Percentiles rank a stretch among this genome's conserved stretches.
phyloP scores from a whole-genome alignment of 2,797 vertebrate species.

The Lophius americanus region DNA sequence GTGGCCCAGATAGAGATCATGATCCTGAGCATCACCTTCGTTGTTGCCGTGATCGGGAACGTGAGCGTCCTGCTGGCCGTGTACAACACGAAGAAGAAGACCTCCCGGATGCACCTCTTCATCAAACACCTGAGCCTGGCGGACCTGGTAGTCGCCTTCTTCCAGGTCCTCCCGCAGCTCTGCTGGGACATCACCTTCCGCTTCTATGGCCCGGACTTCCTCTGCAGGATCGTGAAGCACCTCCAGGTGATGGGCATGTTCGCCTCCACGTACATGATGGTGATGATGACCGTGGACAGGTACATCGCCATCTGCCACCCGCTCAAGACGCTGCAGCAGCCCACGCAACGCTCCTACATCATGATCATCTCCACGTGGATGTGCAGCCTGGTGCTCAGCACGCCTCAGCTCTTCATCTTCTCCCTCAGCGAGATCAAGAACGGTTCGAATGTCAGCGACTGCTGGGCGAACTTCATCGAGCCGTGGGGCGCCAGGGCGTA shows the following conservation, averaged over 20 bases:
- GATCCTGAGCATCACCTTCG: conserved; percentile 90
- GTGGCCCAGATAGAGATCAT: conserved; percentile 94
- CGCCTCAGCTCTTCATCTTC: conserved; percentile 95
- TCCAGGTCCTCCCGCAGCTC: conserved; percentile 96
- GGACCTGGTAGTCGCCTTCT: conserved; percentile 95
- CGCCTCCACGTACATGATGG: conserved; percentile 96
- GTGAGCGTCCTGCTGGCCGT: conserved; percentile 90
- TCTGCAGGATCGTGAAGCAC: conserved; percentile 95
- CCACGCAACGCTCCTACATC: conserved; percentile 88
- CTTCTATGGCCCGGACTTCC: conserved; percentile 92
- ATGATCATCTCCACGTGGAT: conserved; percentile 94
- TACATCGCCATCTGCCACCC: conserved; percentile 98
- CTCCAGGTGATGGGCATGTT: conserved; percentile 97
- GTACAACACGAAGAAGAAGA: conserved; percentile 91
- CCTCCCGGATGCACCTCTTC: conserved; percentile 95
- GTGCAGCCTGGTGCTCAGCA: conserved; percentile 91
- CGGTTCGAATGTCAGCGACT: conserved; percentile 89
- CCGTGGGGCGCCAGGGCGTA: conserved; percentile 91
- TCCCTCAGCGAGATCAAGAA: conserved; percentile 90
- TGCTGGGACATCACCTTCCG: conserved; percentile 96
- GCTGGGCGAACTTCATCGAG: conserved; percentile 93
- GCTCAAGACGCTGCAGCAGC: conserved; percentile 93
- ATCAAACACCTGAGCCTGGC: conserved; percentile 96
- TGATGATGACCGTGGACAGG: conserved; percentile 97
- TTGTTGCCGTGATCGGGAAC: conserved; percentile 92